Evolutionary conservation across 2,797 vertebrate species (phyloP).

Genomic region (Falco naumanni): DNA sequence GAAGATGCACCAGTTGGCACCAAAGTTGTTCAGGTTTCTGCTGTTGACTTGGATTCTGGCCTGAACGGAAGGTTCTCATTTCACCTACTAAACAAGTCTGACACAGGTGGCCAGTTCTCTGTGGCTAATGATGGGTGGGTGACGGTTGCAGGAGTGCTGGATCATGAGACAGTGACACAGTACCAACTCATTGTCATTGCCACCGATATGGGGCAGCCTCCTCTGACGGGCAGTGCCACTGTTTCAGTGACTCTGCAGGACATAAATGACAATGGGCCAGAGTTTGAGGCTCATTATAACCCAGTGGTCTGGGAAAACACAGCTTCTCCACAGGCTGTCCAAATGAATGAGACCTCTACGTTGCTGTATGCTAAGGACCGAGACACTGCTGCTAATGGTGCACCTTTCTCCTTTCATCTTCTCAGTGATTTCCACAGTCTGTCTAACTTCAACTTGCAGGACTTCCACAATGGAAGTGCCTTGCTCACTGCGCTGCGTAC

Average conservation of each 20-base stretch:
- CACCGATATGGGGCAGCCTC: conserved; percentile 82
- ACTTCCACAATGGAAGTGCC: conserved; percentile 86
- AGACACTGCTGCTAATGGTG: conserved; percentile 82
- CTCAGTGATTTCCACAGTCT: conserved; percentile 74
- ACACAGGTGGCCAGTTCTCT: conserved; percentile 83
- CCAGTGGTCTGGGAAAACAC: conserved; percentile 90
- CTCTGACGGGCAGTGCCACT: conserved; percentile 84
- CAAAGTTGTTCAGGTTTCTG: conserved; percentile 86
- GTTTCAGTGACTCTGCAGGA: conserved; percentile 85
- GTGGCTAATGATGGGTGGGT: conserved; percentile 86
- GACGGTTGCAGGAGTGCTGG: conserved; percentile 80
- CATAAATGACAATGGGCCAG: conserved; percentile 89
- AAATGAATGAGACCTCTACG: conserved; percentile 84
- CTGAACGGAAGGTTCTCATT: conserved; percentile 87
- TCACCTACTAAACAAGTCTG: conserved; percentile 81
- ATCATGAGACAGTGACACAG: conserved; percentile 82
- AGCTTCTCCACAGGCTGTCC: conserved; percentile 80
- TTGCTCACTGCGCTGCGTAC: conserved; percentile 80
- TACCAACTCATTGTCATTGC: conserved; percentile 86
- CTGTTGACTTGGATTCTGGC: conserved; percentile 87
- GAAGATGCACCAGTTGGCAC: conserved; percentile 85
- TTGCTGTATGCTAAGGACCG: conserved; percentile 83
- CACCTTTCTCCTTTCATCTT: conserved; percentile 85
- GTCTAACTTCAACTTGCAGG: conserved; percentile 83
- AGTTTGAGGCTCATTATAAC: conserved; percentile 85